phyloP scores from a whole-genome alignment of 2,113 vertebrate genomes.

The Spea multiplicata region DNA sequence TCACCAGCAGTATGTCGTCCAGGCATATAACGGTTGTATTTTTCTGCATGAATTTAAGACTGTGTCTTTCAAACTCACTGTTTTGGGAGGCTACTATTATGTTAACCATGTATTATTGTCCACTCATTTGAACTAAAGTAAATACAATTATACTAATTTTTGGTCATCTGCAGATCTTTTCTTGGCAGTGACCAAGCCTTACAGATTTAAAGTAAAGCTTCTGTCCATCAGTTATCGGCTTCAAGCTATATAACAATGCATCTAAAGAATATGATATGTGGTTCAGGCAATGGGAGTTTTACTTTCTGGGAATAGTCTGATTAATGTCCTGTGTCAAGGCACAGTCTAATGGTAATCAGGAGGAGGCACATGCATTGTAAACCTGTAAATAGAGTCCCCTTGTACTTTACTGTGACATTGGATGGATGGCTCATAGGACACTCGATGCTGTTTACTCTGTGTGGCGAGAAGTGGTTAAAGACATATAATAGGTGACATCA shows the following conservation, averaged over 20 bases:
- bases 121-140: not conserved
- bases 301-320: conserved; percentile 43
- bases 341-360: conserved; percentile 41
- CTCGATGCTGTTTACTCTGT: not conserved
- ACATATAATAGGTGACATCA: not conserved
- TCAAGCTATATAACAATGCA: conserved; percentile 43
- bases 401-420: conserved; percentile 43
- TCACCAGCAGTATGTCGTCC: too few species aligned
- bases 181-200: conserved; percentile 17
- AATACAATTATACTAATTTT: not conserved
- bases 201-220: conserved; percentile 34
- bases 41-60: too few species aligned
- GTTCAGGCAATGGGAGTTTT: conserved; percentile 40
- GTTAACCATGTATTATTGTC: conserved; percentile 20
- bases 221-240: conserved; percentile 40
- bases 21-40: too few species aligned
- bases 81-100: not conserved
- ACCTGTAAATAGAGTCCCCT: conserved; percentile 32
- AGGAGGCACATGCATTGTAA: conserved; percentile 36
- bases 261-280: conserved; percentile 44
- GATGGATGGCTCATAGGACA: not conserved
- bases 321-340: conserved; percentile 44
- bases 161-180: conserved; percentile 18
- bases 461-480: not conserved
- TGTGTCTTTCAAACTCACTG: too few species aligned